phyloP scores from a whole-genome alignment of 2,888 invertebrate genomes.

The Eutolmus rufibarbis region DNA sequence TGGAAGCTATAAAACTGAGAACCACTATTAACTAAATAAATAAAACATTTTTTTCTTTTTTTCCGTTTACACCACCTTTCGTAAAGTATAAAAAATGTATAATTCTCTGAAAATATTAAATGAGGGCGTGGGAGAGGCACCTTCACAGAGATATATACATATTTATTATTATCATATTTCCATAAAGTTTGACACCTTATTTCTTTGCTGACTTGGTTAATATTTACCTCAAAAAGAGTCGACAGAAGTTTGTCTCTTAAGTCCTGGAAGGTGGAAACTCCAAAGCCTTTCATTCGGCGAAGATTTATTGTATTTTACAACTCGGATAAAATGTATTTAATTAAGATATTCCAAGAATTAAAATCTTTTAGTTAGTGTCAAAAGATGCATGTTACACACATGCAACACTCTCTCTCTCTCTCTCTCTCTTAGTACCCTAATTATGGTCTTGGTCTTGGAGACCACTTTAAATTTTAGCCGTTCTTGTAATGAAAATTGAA shows the following conservation, averaged over 20 bases:
- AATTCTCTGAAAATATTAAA: neutral
- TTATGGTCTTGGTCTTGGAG: too few relatives aligned
- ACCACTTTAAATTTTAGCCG: too few relatives aligned
- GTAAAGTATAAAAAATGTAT: neutral
- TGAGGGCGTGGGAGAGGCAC: neutral
- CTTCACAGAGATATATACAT: neutral
- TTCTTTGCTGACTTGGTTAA: neutral
- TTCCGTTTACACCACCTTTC: neutral
- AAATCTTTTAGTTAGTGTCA: too few relatives aligned
- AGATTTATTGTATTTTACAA: too few relatives aligned
- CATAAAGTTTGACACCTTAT: neutral
- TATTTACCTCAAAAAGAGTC: neutral
- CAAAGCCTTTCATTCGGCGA: too few relatives aligned
- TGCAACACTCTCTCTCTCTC: too few relatives aligned
- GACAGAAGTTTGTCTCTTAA: neutral
- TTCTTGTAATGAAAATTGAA: too few relatives aligned
- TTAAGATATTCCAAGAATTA: too few relatives aligned
- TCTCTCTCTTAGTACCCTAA: too few relatives aligned
- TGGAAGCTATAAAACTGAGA: neutral
- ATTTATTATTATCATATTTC: neutral
- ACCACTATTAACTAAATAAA: neutral
- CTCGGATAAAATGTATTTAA: too few relatives aligned
- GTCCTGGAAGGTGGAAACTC: neutral
- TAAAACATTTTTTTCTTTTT: neutral
- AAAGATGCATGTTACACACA: too few relatives aligned